Percentiles rank a stretch among this genome's conserved stretches.
Conservation (phyloP, 2,113 vertebrate genomes). For the Macrotis lagotis region DNA sequence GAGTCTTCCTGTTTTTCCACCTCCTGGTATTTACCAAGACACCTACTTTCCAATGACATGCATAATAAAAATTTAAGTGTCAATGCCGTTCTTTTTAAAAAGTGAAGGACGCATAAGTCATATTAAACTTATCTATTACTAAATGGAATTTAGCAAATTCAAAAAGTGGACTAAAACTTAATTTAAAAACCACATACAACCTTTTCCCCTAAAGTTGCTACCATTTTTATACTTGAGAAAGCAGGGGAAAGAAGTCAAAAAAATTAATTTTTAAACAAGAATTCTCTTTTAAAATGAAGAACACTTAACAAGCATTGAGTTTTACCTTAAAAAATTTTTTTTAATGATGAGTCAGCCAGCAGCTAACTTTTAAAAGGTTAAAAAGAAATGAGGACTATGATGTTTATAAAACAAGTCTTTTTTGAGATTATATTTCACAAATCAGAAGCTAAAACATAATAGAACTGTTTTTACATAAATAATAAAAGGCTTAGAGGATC, state of each 20-base stretch:
- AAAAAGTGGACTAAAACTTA: too few relatives aligned
- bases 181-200: too few relatives aligned
- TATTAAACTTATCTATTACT: neutral
- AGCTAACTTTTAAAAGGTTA: conserved; percentile 12
- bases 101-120: conserved; percentile 28
- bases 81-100: conserved; percentile 7
- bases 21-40: conserved; percentile 48
- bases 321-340: too few relatives aligned
- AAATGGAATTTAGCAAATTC: too few relatives aligned
- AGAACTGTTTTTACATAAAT: conserved; percentile 27
- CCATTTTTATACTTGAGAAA: neutral
- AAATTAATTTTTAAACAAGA: conserved; percentile 37
- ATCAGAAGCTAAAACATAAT: conserved; percentile 38
- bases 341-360: conserved; percentile 49
- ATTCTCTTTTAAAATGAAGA: conserved; percentile 29
- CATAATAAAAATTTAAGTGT: conserved; percentile 38
- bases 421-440: conserved; percentile 33
- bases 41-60: conserved; percentile 36
- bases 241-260: conserved; percentile 40
- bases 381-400: conserved; percentile 5
- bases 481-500: neutral
- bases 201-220: neutral
- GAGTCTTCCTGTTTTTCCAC: conserved; percentile 38
- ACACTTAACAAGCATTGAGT: conserved; percentile 42
- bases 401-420: neutral